Conservation (phyloP, 2,113 vertebrate species). For the Rhinolophus sinicus region DNA sequence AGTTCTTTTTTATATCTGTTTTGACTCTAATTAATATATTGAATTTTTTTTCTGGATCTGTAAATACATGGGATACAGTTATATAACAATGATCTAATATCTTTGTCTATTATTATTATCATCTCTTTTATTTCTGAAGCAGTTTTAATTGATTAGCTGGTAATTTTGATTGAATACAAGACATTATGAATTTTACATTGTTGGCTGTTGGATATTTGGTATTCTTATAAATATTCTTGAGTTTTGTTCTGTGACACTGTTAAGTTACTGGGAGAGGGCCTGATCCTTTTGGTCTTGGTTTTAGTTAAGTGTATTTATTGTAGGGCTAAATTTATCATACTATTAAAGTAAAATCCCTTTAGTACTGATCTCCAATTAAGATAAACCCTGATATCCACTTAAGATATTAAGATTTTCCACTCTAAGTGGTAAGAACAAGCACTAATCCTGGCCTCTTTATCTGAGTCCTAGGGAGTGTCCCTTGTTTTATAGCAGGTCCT, state of each 20-base stretch:
- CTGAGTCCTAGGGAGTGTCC: background rate
- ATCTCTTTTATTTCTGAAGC: constrained; percentile 11
- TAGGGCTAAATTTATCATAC: background rate
- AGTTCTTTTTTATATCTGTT: background rate
- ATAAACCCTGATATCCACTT: background rate
- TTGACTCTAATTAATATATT: background rate
- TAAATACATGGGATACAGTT: background rate
- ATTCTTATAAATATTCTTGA: background rate
- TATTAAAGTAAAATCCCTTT: background rate
- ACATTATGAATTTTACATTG: background rate
- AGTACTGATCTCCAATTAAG: background rate
- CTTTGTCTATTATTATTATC: background rate
- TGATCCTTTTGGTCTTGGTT: constrained; percentile 12
- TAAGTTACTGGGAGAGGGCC: background rate
- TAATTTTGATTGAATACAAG: background rate
- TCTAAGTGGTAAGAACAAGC: background rate
- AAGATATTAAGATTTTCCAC: background rate
- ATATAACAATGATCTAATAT: background rate
- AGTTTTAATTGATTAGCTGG: background rate
- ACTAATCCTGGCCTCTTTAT: background rate
- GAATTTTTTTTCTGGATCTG: constrained; percentile 6
- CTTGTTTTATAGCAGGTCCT: background rate
- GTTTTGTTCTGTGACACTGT: background rate
- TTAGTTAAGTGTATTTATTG: background rate
- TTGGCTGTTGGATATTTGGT: background rate